Evolutionary conservation across 2,888 invertebrate genomes (phyloP).

Genomic region (Baronia brevicornis): DNA sequence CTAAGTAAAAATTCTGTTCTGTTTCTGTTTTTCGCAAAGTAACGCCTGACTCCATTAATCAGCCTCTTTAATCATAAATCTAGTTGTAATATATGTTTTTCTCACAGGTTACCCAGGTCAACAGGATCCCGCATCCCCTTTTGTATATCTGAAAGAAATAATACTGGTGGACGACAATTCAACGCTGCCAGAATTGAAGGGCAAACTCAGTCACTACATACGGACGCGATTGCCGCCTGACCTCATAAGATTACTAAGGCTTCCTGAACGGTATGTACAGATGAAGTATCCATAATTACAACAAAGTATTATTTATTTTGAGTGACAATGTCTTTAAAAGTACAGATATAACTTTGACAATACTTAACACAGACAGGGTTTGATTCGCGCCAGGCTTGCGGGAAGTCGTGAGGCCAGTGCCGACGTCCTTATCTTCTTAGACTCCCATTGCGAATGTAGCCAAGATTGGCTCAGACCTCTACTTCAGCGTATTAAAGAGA

Average conservation of each 20-base stretch:
- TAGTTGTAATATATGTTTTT: too few relatives aligned
- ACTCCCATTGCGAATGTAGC: slow-evolving; percentile 91
- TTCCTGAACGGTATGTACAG: slow-evolving; percentile 78
- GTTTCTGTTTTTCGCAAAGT: too few relatives aligned
- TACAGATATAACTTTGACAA: slow-evolving; percentile 85
- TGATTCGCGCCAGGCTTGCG: slow-evolving; percentile 86
- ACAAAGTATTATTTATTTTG: too few relatives aligned
- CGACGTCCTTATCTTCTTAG: slow-evolving; percentile 88
- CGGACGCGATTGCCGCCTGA: slow-evolving; percentile 80
- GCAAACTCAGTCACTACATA: slow-evolving; percentile 87
- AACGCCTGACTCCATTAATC: too few relatives aligned
- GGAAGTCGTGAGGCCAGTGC: slow-evolving; percentile 86
- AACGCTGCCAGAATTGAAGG: slow-evolving; percentile 83
- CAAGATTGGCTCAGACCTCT: slow-evolving; percentile 91
- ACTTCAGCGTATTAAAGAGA: slow-evolving; percentile 82
- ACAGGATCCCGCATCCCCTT: slow-evolving; percentile 48
- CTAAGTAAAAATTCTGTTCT: too few relatives aligned
- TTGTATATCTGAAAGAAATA: slow-evolving; percentile 87
- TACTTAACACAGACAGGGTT: slow-evolving; percentile 84
- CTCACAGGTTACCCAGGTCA: slow-evolving; percentile 57
- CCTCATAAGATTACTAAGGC: slow-evolving; percentile 79
- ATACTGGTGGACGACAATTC: slow-evolving; percentile 97
- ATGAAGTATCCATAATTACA: too few relatives aligned
- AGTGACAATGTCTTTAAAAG: too few relatives aligned
- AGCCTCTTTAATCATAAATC: background rate